Evolutionary conservation across 2,888 invertebrate genomes (phyloP).

Genomic region (Antheraea yamamai): DNA sequence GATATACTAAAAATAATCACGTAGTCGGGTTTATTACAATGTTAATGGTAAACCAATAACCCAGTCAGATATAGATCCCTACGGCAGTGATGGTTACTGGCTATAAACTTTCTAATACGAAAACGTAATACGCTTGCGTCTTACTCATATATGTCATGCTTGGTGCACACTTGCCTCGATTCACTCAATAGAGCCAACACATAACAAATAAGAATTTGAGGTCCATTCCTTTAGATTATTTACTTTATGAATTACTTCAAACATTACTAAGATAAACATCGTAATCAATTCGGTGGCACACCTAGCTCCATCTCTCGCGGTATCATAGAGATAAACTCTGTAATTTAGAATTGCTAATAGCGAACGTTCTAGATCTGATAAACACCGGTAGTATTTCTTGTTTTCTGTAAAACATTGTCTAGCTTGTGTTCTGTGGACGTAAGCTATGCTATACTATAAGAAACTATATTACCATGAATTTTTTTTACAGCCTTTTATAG

Average conservation of each 20-base stretch:
- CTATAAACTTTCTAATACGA: too few relatives aligned
- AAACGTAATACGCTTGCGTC: too few relatives aligned
- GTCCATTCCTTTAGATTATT: neutral
- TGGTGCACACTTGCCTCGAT: too few relatives aligned
- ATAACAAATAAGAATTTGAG: neutral
- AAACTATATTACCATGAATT: too few relatives aligned
- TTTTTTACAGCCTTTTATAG: too few relatives aligned
- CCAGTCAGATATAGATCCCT: too few relatives aligned
- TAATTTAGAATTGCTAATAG: conserved; percentile 10
- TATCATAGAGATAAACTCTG: neutral
- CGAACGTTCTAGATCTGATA: conserved; percentile 9
- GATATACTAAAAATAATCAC: too few relatives aligned
- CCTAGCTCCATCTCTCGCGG: neutral
- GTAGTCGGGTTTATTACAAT: too few relatives aligned
- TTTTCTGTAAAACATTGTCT: conserved; percentile 6
- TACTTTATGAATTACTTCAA: neutral
- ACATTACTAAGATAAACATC: neutral
- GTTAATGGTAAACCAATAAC: too few relatives aligned
- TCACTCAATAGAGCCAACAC: neutral
- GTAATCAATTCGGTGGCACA: neutral
- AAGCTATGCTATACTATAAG: neutral
- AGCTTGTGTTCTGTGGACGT: neutral
- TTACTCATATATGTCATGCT: too few relatives aligned
- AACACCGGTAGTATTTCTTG: neutral
- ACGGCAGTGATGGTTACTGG: too few relatives aligned